Evolutionary conservation across 2,797 vertebrate genomes (phyloP).

Genomic region (Epinephelus awoara): DNA sequence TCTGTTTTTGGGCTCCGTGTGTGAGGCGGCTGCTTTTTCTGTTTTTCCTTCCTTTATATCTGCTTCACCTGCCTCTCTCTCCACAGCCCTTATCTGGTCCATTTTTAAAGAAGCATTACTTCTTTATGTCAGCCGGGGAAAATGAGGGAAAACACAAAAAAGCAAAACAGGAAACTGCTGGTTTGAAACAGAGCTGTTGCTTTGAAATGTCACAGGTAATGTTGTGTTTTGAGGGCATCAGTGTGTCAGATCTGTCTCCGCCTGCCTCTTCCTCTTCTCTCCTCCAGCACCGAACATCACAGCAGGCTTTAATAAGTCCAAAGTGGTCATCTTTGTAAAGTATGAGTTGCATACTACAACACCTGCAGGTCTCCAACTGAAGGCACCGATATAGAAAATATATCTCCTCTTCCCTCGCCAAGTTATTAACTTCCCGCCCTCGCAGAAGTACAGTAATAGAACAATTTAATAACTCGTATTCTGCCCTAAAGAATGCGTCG

Average conservation of each 20-base stretch:
- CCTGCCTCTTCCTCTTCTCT: neutral
- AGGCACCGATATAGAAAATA: neutral
- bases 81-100: constrained; percentile 47
- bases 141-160: constrained; percentile 36
- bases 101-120: constrained; percentile 54
- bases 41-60: constrained; percentile 10
- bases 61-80: constrained; percentile 27
- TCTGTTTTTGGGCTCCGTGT: constrained; percentile 7
- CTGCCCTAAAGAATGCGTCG: constrained; percentile 45
- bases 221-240: constrained; percentile 28
- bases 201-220: constrained; percentile 62
- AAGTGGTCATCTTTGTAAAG: neutral
- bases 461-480: constrained; percentile 57
- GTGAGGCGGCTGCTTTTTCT: neutral
- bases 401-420: constrained; percentile 1
- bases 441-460: constrained; percentile 45
- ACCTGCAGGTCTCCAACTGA: constrained; percentile 19
- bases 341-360: neutral
- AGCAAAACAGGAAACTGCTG: neutral
- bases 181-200: constrained; percentile 44
- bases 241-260: constrained; percentile 7
- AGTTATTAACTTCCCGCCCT: constrained; percentile 51
- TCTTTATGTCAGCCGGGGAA: constrained; percentile 33
- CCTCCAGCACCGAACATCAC: neutral
- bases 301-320: neutral